Evolutionary conservation across 2,113 vertebrate genomes (phyloP), one percentile per base, ranked within the genome.

Genomic region (Petrocephalus zakoni): DNA sequence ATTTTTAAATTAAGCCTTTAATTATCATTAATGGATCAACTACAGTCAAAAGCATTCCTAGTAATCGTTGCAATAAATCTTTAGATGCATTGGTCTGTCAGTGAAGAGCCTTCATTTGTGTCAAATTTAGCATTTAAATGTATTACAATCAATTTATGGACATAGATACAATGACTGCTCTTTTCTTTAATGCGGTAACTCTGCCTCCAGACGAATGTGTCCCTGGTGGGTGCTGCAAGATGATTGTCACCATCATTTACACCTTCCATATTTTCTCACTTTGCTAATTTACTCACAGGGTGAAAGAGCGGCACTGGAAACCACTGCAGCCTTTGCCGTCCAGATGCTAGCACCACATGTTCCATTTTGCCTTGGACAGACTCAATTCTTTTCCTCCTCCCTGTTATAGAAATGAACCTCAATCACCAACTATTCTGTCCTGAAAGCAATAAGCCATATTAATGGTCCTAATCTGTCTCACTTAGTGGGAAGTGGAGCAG

Each of bases 331-430:
- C 52, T 47, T 81, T 37, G 51, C 87, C 88, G 37, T 95, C 94
- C 94, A 95, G 95, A 95, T 96, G 95, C 94, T 92, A 92, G 91
- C 89, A 94, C 93, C 95, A 96, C 94, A 95, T 96, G 94, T 93
- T 94, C 92, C 92, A 93, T 95, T 94, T 95, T 95, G 94, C 93
- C 91, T 92, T 92, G 90, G 92, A 91, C 92, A 91, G 92, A 92
- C 92, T 87, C 37, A 19, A 11, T 55, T 47, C 64, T 29, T 85
- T n/a, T 42, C 49, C 56, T 22, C 84, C 7, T 11, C 29, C 21
- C 72, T 87, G 68, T 25, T 49, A 22, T 53, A 34, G 25, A 11
- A 68, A 88, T 89, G 85, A 91, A 87, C 85, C 85, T 89, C 72
- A 13, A 46, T 82, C 86, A 82, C 85, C 19, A 81, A 86, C 72